These are phyloP conservation scores for Aspidoscelis tigris DNA, from an alignment of 2,113 vertebrate genomes.

Conservation along the genomic window DNA sequence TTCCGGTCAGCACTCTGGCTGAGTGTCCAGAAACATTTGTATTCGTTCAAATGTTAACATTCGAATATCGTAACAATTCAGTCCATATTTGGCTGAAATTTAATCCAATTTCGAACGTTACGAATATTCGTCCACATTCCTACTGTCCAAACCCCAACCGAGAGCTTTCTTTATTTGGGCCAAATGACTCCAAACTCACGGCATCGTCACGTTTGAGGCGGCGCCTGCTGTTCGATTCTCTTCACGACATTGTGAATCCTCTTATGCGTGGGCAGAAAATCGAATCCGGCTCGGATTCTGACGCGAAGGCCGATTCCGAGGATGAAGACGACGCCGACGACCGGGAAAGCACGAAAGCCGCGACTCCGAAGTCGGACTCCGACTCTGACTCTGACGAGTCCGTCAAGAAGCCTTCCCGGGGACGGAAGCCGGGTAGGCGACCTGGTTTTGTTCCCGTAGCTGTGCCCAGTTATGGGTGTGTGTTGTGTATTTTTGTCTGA, in stretches of 20 bases:
- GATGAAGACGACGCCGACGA: slow-evolving; percentile 73
- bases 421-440: slow-evolving; percentile 86
- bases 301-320: slow-evolving; percentile 82
- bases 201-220: too few relatives aligned
- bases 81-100: too few relatives aligned
- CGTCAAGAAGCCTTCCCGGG: slow-evolving; percentile 82
- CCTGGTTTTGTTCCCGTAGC: background rate
- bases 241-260: too few relatives aligned
- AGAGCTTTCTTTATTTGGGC: background rate
- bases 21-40: too few relatives aligned
- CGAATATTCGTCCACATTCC: too few relatives aligned
- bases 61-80: too few relatives aligned
- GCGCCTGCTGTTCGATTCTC: too few relatives aligned
- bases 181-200: background rate
- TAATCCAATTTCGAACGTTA: too few relatives aligned
- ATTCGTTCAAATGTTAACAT: too few relatives aligned
- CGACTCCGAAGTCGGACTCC: slow-evolving; percentile 70
- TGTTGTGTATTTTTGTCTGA: background rate
- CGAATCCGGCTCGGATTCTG: slow-evolving; percentile 83
- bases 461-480: background rate
- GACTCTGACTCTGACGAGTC: slow-evolving; percentile 89
- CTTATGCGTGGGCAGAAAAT: slow-evolving; percentile 75
- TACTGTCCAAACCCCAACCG: too few relatives aligned
- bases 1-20: too few relatives aligned
- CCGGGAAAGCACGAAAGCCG: slow-evolving; percentile 65